Evolutionary conservation across 1,140 invertebrate genomes (phyloP), one percentile per base, ranked within the genome.

Genomic region (Helicoverpa zea): DNA sequence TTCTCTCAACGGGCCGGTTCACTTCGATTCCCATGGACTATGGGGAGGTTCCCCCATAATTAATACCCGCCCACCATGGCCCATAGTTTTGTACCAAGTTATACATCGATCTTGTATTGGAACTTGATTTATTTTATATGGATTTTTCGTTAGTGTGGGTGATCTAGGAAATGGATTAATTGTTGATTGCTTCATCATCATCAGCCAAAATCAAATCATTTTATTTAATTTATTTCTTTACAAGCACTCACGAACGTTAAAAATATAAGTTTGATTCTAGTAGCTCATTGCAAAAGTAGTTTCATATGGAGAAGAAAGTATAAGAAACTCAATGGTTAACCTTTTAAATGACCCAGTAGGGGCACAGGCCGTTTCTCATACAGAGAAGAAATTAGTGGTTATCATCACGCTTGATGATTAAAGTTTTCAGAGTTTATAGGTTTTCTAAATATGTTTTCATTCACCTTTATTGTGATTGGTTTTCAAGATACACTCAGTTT

Each of bases 41-140:
- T 54, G 82, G 87, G 84, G 88, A 85, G 87, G 86, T 81, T 70
- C 83, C 16, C 13, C 59, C 56, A 81, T 89, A 90, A 90, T 90
- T 90, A 90, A 90, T 90, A 89, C 82, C 86, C 89, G 88, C 89
- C 89, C 83, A 90, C 84, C 56, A 51, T 56, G 56, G 79, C 23
- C 74, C 75, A 75, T 73, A 84, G 79, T 81, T 75, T 61, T 77
- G 16, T 76, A 70, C 66, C 12, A 18, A 70, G 74, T 76, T 59
- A n/a, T 75, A 49, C 5, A 16, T 18, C 51, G 11, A 52, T 64
- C 64, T 77, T 77, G 75, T 66, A 77, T 77, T 29, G 35, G 18
- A 64, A 16, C 13, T 29, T 66, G 75, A 64, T 77, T 66, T 77
- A 66, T 77, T 64, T 77, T 77, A 23, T 66, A 49, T 49, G 10